Evolutionary conservation across 2,888 invertebrate genomes (phyloP), one percentile per base, ranked within the genome.

Genomic region (Tanypteryx hageni): DNA sequence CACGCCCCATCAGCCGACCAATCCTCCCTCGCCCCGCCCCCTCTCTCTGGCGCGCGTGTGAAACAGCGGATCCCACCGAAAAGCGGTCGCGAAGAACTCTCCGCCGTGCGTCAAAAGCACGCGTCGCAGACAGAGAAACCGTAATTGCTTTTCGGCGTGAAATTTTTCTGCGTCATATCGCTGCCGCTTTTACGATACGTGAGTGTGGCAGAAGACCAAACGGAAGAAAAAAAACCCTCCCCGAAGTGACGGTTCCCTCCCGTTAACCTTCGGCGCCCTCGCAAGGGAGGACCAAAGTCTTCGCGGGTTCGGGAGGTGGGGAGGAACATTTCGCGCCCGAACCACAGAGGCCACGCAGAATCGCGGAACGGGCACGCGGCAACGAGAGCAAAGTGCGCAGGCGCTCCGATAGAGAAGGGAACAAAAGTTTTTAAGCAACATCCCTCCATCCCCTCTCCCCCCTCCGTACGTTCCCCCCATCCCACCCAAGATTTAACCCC

Each of bases 1-100:
- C 94, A 94, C 94, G 93, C 93, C 94, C 94, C 93, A 93, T 94
- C 93, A 94, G 93, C 94, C 94, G n/a, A 68, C n/a, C 68, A 22
- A 68, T 68, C 18, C 22, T n/a, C 76, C 22, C 22, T 76, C 92
- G 82, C 59, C 92, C 92, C 92, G 58, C 92, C 81, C 89, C 89
- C n/a, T 81, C 81, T 16, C 76, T 76, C 11, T 22, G 44, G 44
- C 44, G 44, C 44, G 44, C 44, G 44, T 44, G 44, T 44, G 44
- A 44, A 44, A 76, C 22, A n/a, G 76, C 44, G 27, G n/a, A 76
- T 76, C n/a, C 76, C 76, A 76, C 76, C 76, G 18, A 13, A 8
- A 76, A 10, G 76, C 11, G 76, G 27, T 27, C 27, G 76, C 76
- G 76, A 27, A 76, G 76, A 27, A 76, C 76, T 27, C 13, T 76